Evolutionary conservation across 2,888 invertebrate genomes (phyloP).

Genomic region (Drosophila pseudotalamancana): DNA sequence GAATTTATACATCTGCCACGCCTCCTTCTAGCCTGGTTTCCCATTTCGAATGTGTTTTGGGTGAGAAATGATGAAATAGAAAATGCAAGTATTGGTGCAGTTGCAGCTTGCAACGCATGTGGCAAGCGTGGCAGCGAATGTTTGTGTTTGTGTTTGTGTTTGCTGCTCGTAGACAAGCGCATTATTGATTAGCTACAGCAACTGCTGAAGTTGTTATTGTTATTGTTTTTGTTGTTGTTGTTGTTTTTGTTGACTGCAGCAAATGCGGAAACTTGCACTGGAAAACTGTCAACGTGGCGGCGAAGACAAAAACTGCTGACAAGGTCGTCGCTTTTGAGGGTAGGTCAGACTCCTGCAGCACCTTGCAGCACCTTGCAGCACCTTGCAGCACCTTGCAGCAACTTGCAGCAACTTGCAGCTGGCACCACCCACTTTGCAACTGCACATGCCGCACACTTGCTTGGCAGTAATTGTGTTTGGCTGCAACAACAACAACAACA

Average conservation of each 20-base stretch:
- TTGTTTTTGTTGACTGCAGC: slow-evolving; percentile 8
- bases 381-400: too few species aligned
- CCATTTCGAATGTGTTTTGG: too few species aligned
- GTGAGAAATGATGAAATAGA: too few species aligned
- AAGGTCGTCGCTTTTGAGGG: slow-evolving; percentile 62
- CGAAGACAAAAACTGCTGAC: slow-evolving; percentile 53
- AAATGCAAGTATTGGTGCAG: not conserved
- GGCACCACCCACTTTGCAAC: not conserved
- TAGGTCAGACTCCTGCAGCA: slow-evolving; percentile 18
- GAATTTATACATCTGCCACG: too few species aligned
- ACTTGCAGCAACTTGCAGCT: not conserved
- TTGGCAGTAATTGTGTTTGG: slow-evolving; percentile 65
- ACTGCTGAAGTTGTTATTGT: slow-evolving; percentile 19
- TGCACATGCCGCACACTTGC: slow-evolving; percentile 11
- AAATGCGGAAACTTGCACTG: slow-evolving; percentile 40
- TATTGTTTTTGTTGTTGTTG: not conserved
- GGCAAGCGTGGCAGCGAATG: not conserved
- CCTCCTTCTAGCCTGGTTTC: too few species aligned
- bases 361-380: too few species aligned
- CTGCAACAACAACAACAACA: slow-evolving; percentile 7
- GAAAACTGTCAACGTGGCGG: slow-evolving; percentile 63
- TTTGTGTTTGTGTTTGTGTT: too few species aligned
- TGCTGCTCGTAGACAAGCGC: slow-evolving; percentile 10
- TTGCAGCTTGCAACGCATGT: slow-evolving; percentile 2
- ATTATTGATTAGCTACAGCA: slow-evolving; percentile 62